Base-by-base conservation (phyloP, 2,888 invertebrate genomes). In the Oxyscelio sp. region DNA sequence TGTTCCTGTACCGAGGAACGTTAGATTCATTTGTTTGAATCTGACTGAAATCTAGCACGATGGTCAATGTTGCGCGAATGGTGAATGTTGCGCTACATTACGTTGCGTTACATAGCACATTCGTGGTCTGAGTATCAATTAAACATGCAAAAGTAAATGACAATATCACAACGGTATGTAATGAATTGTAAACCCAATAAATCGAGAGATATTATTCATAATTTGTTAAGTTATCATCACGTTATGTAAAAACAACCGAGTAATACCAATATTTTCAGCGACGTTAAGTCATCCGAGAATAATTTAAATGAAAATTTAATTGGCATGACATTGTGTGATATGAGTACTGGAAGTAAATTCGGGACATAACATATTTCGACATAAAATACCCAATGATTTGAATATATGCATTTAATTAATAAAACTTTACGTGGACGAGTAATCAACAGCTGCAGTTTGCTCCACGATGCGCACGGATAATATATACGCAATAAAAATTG, bases 61-160 rank as follows among this genome's bases (percentile, higher is more conserved):
- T 38, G 59, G 66, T 66, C 38, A 21, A 59, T 22, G 38, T 65
- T 75, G n/a, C n/a, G n/a, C n/a, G n/a, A n/a, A n/a, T n/a, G n/a
- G n/a, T n/a, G n/a, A 77, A 77, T 77, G 77, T 77, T 58, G 66
- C 66, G 66, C 66, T 66, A 66, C 50, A 65, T 58, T 58, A 21
- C 40, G 27, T 63, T 66, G 43, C 19, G 13, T 5, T 58, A 27
- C 15, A n/a, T 19, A 17, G 21, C 24, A 40, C 9, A 56, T 40
- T 45, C 68, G 8, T 11, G 24, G 9, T 24, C 27, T 38, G 15
- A 45, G 52, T 54, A 48, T 17, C 45, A 56, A 56, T 65, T 58
- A 48, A 63, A 56, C 56, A 45, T 65, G 34, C 45, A 75, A 65
- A 56, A n/a, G 17, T 45, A 17, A 65, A 56, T 54, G 54, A 31